A percentile compares a stretch with the other conserved stretches of the same genome.
phyloP scores from a whole-genome alignment of 2,113 vertebrate species.

The Ammodytes dubius region DNA sequence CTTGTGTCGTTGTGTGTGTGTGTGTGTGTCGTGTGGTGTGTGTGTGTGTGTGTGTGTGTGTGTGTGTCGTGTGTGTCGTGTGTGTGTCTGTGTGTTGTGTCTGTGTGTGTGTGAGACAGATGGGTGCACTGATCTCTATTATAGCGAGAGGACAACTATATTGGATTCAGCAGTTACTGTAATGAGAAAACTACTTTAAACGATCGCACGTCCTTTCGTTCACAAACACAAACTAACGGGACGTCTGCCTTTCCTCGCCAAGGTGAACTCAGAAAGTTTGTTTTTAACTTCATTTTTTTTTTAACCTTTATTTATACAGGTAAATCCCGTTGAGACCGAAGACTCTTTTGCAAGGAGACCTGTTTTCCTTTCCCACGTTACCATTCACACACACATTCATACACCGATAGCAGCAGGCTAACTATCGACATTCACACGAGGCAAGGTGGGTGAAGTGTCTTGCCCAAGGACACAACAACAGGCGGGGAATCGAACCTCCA shows the following conservation, averaged over 20 bases:
- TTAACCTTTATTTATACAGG: no score
- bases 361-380: no score
- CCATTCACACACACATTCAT: no score
- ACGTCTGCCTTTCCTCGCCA: not conserved
- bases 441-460: no score
- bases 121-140: conserved; percentile 44
- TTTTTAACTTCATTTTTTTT: no score
- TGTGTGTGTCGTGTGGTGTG: conserved; percentile 59
- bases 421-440: no score
- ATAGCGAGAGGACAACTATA: conserved; percentile 23
- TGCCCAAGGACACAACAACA: no score
- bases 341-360: no score
- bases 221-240: conserved; percentile 3
- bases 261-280: not conserved
- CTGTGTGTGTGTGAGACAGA: conserved; percentile 60
- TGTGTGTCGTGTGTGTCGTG: not conserved
- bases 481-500: no score
- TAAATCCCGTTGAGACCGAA: no score
- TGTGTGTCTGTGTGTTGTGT: conserved; percentile 9
- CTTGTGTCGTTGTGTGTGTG: conserved; percentile 75
- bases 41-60: conserved; percentile 63
- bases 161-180: conserved; percentile 36
- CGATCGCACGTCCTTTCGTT: conserved; percentile 18
- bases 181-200: not conserved
- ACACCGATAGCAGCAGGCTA: no score